A percentile compares a stretch with the other conserved stretches of the same genome.
phyloP scores from a whole-genome alignment of 2,888 invertebrate genomes.

The Amblyjoppa fuscipennis region DNA sequence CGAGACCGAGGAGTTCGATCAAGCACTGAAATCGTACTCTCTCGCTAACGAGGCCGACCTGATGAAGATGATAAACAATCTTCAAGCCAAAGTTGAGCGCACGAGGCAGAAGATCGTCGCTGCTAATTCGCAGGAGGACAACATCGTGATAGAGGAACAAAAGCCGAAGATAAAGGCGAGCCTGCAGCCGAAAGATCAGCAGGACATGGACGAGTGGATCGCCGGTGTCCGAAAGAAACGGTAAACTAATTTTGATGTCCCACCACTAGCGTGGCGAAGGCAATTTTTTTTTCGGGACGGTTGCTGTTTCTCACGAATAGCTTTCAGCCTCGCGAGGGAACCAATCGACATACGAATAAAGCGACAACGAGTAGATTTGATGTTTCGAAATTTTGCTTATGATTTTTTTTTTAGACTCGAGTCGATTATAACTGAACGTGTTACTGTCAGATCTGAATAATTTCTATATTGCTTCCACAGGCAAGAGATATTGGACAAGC shows the following conservation, averaged over 20 bases:
- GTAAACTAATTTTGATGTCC: conserved; percentile 84
- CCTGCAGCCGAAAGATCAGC: conserved; percentile 85
- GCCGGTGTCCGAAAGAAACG: conserved; percentile 87
- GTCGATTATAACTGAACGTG: background rate
- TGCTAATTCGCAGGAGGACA: conserved; percentile 89
- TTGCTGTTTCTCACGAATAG: background rate
- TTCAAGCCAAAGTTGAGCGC: conserved; percentile 91
- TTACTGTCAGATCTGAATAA: background rate
- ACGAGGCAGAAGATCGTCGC: conserved; percentile 91
- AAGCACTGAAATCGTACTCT: conserved; percentile 91
- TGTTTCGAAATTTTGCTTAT: background rate
- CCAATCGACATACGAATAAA: background rate
- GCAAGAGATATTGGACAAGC: conserved; percentile 90
- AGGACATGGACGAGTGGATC: conserved; percentile 87
- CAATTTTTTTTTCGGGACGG: too few species aligned
- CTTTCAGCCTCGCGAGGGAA: background rate
- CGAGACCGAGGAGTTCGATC: conserved; percentile 90
- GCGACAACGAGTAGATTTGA: background rate
- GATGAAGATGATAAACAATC: conserved; percentile 90
- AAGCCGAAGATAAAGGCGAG: conserved; percentile 85
- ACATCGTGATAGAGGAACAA: conserved; percentile 86
- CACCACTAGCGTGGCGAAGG: background rate
- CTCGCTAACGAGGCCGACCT: conserved; percentile 92
- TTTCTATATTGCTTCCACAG: conserved; percentile 83
- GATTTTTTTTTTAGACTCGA: background rate